Percentiles rank a stretch among this genome's conserved stretches.
These are phyloP conservation scores for Struthidea cinerea DNA, from an alignment of 2,113 vertebrate genomes.

Conservation along the genomic window DNA sequence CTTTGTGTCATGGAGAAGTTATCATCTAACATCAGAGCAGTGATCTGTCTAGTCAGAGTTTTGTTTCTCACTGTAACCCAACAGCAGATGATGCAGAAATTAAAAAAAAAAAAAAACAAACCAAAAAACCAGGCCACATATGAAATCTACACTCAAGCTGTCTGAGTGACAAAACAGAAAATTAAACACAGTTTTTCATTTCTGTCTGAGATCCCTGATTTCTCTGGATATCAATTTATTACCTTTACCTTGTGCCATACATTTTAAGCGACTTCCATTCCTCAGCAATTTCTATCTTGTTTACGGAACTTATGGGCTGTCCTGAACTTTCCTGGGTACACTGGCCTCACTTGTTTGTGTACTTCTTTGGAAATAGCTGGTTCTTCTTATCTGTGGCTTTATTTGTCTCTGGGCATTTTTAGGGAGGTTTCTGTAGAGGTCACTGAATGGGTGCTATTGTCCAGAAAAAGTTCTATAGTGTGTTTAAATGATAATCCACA, in stretches of 20 bases:
- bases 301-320: neutral
- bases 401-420: neutral
- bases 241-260: neutral
- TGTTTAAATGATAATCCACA: neutral
- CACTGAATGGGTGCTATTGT: neutral
- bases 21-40: neutral
- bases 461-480: neutral
- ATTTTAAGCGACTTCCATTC: neutral
- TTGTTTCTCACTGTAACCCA: neutral
- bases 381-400: neutral
- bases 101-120: too few species aligned
- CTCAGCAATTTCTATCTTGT: neutral
- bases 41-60: neutral
- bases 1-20: neutral
- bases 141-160: neutral
- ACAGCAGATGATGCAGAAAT: neutral
- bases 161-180: neutral
- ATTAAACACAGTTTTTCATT: neutral
- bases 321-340: neutral
- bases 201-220: neutral
- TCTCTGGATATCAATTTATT: neutral
- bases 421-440: neutral
- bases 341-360: neutral
- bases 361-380: neutral
- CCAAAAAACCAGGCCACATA: rapidly evolving